phyloP scores from a whole-genome alignment of 2,113 vertebrate species.

The Phyllostomus discolor region DNA sequence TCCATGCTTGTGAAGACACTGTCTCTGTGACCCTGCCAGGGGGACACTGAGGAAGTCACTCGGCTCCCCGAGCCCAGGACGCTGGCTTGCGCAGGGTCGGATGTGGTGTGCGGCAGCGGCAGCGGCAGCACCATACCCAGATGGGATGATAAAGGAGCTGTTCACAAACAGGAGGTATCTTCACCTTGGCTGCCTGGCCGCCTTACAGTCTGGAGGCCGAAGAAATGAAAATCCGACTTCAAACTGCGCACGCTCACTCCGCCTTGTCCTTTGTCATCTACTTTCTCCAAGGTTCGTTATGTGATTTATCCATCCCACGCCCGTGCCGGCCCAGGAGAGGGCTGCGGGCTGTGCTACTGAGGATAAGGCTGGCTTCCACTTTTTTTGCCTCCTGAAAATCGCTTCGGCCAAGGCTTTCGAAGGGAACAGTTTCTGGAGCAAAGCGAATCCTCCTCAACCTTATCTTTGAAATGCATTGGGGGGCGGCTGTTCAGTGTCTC shows the following conservation, averaged over 20 bases:
- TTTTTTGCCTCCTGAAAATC: not conserved
- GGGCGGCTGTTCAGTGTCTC: not conserved
- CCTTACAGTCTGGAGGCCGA: not conserved
- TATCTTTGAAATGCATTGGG: not conserved
- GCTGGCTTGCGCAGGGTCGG: not conserved
- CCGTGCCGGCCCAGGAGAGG: not conserved
- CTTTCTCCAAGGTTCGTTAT: not conserved
- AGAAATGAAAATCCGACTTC: not conserved
- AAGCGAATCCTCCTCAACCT: not conserved
- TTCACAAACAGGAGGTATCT: not conserved
- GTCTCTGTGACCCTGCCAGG: not conserved
- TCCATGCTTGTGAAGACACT: not conserved
- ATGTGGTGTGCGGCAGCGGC: rapidly evolving
- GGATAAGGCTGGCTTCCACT: not conserved
- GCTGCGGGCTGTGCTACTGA: not conserved
- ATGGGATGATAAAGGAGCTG: not conserved
- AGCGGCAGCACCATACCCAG: rapidly evolving
- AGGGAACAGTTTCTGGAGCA: not conserved
- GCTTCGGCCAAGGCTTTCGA: not conserved
- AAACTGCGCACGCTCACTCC: not conserved
- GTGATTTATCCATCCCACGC: not conserved
- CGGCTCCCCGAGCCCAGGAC: not conserved
- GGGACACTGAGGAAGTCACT: not conserved
- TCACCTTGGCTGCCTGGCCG: too few species aligned
- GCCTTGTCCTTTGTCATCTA: not conserved